Conservation (phyloP, 1,140 invertebrate species). For the Tribolium madens region DNA sequence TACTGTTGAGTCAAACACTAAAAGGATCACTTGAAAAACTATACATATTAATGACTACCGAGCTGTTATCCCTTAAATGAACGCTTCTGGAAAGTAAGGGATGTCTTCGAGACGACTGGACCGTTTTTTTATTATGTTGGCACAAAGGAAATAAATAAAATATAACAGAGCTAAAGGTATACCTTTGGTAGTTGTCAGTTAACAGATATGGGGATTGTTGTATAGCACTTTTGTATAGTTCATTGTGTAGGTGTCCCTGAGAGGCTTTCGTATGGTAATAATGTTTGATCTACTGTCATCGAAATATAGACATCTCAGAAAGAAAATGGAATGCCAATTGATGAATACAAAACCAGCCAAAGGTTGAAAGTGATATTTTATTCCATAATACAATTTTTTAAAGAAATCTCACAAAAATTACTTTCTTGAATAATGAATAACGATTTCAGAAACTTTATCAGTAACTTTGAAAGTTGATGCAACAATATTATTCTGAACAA, state of each 20-base stretch:
- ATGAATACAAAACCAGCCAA: neutral
- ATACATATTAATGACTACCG: constrained; percentile 20
- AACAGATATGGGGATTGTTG: neutral
- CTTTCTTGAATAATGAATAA: no score
- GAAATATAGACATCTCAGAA: neutral
- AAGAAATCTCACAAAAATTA: no score
- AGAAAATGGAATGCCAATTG: neutral
- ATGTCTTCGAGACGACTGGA: neutral
- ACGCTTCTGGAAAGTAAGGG: neutral
- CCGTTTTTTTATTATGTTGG: neutral
- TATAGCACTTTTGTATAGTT: neutral
- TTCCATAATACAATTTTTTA: no score
- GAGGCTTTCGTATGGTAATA: neutral
- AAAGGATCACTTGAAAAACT: constrained; percentile 27
- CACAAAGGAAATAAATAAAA: constrained; percentile 5
- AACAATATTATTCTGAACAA: no score
- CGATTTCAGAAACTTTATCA: no score
- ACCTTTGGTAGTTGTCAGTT: neutral
- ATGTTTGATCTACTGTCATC: neutral
- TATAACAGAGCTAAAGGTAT: neutral
- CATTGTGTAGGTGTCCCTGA: neutral
- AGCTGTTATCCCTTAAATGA: neutral
- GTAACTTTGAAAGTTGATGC: no score
- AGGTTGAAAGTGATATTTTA: neutral
- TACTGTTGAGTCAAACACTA: constrained; percentile 6